Base-by-base conservation (phyloP, 2,113 vertebrate species). In the Balaenoptera acutorostrata region DNA sequence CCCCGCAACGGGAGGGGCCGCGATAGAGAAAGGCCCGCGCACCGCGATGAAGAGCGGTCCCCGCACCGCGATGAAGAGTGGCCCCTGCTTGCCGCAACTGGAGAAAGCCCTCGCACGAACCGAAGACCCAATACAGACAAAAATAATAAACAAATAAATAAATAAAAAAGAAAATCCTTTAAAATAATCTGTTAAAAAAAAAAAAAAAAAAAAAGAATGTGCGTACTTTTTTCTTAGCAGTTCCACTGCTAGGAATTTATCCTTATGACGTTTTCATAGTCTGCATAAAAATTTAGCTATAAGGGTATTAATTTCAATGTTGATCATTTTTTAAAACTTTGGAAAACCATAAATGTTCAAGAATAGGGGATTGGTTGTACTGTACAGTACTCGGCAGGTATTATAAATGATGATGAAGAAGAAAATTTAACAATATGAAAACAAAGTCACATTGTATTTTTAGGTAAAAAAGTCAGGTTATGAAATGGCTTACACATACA, bases 221-320 rank as follows among this genome's bases (percentile, higher is more conserved):
- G 31, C 25, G 27, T 64, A 46, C 44, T 90, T 88, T 87, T 90
- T 13, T 82, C 59, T 88, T 77, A 81, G 77, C 27, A 84, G 27
- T 97, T 95, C 68, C 4, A 89, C 57, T 88, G 89, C 44, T 86
- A 95, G 71, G 36, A 95, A 88, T 92, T 91, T 71, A 97, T 92
- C 72, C 64, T 90, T 75, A 91, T 20, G n/a, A 80, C 72, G 66
- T 90, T 94, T 96, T 96, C 41, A 74, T 87, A 81, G 44, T 93
- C 69, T 91, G 31, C 82, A 23, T 81, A 81, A 77, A 88, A 41
- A 91, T 83, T 80, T 90, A 96, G 59, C 23, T 81, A 77, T 80
- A 88, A 72, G 55, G 13, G 49, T 90, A 78, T 96, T 97, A 77
- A 86, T 96, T 88, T 88, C 72, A 88, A 88, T 90, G 52, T n/a